Evolutionary conservation across 2,113 vertebrate genomes (phyloP).

Genomic region (Melospiza georgiana): DNA sequence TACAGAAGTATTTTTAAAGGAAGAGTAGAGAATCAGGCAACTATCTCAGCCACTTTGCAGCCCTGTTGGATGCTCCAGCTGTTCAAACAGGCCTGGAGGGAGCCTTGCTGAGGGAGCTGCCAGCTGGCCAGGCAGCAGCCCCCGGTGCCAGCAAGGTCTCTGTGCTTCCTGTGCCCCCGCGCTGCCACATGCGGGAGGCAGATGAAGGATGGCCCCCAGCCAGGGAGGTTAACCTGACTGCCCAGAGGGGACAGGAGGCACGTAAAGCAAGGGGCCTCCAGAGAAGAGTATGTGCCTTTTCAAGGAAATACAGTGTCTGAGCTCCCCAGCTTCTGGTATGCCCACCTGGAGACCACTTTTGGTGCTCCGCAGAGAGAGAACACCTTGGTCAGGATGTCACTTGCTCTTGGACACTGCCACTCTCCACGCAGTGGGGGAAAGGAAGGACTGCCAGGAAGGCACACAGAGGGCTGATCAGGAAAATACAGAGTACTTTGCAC

Average conservation of each 20-base stretch:
- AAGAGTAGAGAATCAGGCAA: neutral
- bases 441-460: neutral
- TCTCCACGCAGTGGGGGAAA: neutral
- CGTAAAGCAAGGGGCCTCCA: neutral
- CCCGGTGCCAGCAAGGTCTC: rapidly evolving
- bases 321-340: neutral
- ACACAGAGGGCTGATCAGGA: rapidly evolving
- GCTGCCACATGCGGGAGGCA: neutral
- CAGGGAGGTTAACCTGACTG: neutral
- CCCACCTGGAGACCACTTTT: neutral
- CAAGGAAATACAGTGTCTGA: neutral
- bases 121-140: neutral
- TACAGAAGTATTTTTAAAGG: neutral
- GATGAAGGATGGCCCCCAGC: slow-evolving; percentile 24
- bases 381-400: neutral
- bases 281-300: neutral
- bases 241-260: neutral
- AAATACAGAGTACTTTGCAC: neutral
- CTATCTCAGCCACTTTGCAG: slow-evolving; percentile 25
- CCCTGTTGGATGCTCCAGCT: slow-evolving; percentile 52
- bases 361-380: neutral
- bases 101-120: neutral
- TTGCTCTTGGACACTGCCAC: neutral
- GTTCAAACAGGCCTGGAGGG: slow-evolving; percentile 25
- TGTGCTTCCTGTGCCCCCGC: rapidly evolving